Evolutionary conservation across 1,140 invertebrate species (phyloP).

Genomic region (Lepidurus apus): DNA sequence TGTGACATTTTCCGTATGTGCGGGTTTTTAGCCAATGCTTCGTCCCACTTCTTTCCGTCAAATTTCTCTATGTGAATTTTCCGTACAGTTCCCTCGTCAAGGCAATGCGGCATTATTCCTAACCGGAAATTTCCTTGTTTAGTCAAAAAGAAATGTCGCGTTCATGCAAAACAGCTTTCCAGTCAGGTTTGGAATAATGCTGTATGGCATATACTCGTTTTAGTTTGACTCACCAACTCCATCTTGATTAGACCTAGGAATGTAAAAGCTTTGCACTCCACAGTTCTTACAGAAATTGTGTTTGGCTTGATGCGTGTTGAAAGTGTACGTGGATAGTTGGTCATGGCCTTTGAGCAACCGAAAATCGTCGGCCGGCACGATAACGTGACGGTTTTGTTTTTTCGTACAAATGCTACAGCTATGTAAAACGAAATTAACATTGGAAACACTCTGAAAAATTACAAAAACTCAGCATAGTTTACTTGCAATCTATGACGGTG

Average conservation of each 20-base stretch:
- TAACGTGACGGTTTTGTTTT: constrained; percentile 51
- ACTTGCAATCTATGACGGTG: constrained; percentile 50
- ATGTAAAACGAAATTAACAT: constrained; percentile 36
- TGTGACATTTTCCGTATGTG: constrained; percentile 36
- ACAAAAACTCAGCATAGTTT: constrained; percentile 35
- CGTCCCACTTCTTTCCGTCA: constrained; percentile 51
- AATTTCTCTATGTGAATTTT: constrained; percentile 44
- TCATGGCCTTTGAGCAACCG: constrained; percentile 48
- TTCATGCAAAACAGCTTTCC: constrained; percentile 6
- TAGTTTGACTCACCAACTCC: constrained; percentile 45
- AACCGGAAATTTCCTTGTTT: neutral
- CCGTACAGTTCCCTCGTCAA: constrained; percentile 47
- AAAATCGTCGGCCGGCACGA: constrained; percentile 48
- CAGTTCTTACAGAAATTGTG: constrained; percentile 53
- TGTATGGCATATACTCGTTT: neutral
- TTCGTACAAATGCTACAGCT: constrained; percentile 52
- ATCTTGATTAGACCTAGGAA: constrained; percentile 51
- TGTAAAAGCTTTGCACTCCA: constrained; percentile 54
- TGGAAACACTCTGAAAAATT: constrained; percentile 29
- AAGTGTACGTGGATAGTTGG: constrained; percentile 50
- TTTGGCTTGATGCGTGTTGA: constrained; percentile 51
- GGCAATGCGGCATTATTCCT: constrained; percentile 50
- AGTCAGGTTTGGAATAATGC: neutral
- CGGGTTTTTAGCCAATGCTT: constrained; percentile 41
- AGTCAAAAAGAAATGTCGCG: neutral